phyloP scores from a whole-genome alignment of 1,140 invertebrate genomes.

The Heliconius hewitsoni region DNA sequence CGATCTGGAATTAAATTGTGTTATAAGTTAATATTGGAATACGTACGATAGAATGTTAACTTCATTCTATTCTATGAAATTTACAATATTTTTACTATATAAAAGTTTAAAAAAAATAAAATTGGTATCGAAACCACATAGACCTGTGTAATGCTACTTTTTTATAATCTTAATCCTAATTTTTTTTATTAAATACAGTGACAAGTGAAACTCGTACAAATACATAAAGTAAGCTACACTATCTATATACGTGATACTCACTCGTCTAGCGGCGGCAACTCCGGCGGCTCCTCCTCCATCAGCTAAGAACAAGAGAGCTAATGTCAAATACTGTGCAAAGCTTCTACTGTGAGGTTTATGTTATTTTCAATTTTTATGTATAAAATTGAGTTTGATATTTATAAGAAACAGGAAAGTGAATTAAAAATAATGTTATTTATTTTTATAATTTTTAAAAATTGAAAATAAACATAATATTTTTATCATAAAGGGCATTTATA shows the following conservation, averaged over 20 bases:
- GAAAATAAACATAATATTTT: neutral
- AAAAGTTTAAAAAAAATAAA: no score
- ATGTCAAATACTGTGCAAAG: constrained; percentile 76
- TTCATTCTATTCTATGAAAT: no score
- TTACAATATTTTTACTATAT: no score
- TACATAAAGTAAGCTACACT: neutral
- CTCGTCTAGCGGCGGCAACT: constrained; percentile 65
- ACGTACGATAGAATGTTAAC: no score
- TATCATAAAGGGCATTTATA: neutral
- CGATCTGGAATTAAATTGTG: constrained; percentile 18
- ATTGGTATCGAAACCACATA: neutral
- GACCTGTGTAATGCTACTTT: no score
- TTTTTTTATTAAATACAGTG: neutral
- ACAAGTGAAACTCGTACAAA: neutral
- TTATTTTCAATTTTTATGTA: neutral
- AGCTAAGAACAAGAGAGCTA: constrained; percentile 58
- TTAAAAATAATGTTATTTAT: no score
- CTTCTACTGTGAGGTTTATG: constrained; percentile 39
- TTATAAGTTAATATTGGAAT: neutral
- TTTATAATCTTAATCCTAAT: no score
- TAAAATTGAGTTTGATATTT: neutral
- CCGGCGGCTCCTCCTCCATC: constrained; percentile 61
- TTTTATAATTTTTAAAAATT: neutral
- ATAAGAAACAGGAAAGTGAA: no score
- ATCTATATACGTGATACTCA: constrained; percentile 51